These are phyloP conservation scores for Cerastis leucographa DNA, from an alignment of 2,888 invertebrate genomes.

Conservation along the genomic window DNA sequence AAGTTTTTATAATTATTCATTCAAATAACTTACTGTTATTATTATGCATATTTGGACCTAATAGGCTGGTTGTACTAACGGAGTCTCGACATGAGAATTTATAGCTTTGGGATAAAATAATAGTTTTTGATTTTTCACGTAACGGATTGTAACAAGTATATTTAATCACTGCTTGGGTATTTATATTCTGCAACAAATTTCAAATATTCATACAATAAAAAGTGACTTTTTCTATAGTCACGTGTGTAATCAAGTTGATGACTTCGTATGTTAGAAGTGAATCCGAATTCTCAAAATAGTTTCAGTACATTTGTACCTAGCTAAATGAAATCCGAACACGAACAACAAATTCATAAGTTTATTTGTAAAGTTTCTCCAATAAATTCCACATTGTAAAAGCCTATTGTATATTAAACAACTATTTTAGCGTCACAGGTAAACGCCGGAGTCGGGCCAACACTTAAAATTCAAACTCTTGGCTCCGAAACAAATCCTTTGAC, in stretches of 20 bases:
- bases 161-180: too few species aligned
- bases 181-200: too few species aligned
- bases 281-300: neutral
- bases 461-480: slow-evolving; percentile 76
- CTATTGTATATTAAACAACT: slow-evolving; percentile 71
- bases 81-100: neutral
- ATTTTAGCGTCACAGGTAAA: slow-evolving; percentile 67
- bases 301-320: neutral
- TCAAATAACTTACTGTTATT: neutral
- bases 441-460: slow-evolving; percentile 66
- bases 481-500: slow-evolving; percentile 65
- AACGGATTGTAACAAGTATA: neutral
- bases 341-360: slow-evolving; percentile 55
- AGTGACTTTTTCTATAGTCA: neutral
- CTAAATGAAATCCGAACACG: slow-evolving; percentile 39
- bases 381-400: slow-evolving; percentile 65
- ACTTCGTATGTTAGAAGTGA: neutral
- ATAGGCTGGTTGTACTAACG: neutral
- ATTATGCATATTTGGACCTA: neutral
- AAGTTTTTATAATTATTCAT: neutral
- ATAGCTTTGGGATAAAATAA: neutral
- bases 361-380: slow-evolving; percentile 60
- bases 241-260: neutral
- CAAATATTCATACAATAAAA: neutral
- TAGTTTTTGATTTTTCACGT: neutral